phyloP scores from a whole-genome alignment of 30 jellyfish, hydroid and myxozoan genomes.

The Hydractinia symbiolongicarpus region DNA sequence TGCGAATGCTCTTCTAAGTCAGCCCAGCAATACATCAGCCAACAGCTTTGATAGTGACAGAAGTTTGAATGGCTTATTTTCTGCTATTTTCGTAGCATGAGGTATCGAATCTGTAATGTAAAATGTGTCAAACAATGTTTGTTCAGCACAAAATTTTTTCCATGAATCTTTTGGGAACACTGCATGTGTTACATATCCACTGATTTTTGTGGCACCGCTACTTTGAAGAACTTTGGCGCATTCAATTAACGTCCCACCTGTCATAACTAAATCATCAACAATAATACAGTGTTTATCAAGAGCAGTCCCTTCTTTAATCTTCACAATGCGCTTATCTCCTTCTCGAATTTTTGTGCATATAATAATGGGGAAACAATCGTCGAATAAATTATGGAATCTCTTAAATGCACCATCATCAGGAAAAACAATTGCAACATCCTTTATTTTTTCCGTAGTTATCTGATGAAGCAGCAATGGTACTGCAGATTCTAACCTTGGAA shows the following conservation, averaged over 20 bases:
- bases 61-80: conserved; percentile 50
- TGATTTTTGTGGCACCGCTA: conserved; percentile 65
- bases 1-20: too few relatives aligned
- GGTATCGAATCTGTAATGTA: conserved; percentile 94
- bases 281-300: conserved; percentile 59
- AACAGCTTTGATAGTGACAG: conserved; percentile 75
- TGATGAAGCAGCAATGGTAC: conserved; percentile 66
- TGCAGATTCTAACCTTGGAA: conserved; percentile 93
- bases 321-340: conserved; percentile 54
- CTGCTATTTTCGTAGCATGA: conserved; percentile 68
- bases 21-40: conserved; percentile 64
- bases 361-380: conserved; percentile 40
- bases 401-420: conserved; percentile 97
- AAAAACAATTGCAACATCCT: conserved; percentile 54
- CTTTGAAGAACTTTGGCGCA: conserved; percentile 80
- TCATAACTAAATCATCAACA: conserved; percentile 93
- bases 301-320: conserved; percentile 76
- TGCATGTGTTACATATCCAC: conserved; percentile 91
- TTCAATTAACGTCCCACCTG: conserved; percentile 89
- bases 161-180: conserved; percentile 93
- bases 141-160: conserved; percentile 52
- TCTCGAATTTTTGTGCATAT: conserved; percentile 78
- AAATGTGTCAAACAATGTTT: conserved; percentile 55
- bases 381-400: conserved; percentile 66
- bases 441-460: conserved; percentile 14